phyloP scores from a whole-genome alignment of 2,797 vertebrate species.

The Rallus crepitans region DNA sequence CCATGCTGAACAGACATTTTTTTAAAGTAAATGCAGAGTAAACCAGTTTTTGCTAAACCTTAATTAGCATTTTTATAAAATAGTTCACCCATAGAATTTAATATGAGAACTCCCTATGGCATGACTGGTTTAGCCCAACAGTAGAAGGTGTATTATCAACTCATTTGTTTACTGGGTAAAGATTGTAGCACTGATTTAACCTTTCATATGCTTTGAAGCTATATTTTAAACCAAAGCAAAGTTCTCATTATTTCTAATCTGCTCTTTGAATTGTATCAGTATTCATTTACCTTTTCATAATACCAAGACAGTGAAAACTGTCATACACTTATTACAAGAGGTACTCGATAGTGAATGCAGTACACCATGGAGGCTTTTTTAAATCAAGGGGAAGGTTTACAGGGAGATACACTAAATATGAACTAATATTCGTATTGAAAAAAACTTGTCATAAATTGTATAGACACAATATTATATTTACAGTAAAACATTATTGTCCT shows the following conservation, averaged over 20 bases:
- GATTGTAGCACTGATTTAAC: background rate
- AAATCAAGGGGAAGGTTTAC: background rate
- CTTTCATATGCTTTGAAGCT: background rate
- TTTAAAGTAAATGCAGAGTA: conserved; percentile 49
- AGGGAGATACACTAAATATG: background rate
- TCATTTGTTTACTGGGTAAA: background rate
- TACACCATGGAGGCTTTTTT: background rate
- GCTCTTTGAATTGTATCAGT: background rate
- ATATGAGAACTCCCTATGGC: background rate
- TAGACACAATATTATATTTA: background rate
- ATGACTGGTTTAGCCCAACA: background rate
- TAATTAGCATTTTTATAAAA: conserved; percentile 63
- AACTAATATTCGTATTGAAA: background rate
- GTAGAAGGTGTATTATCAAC: background rate
- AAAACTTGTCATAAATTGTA: background rate
- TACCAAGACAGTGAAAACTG: background rate
- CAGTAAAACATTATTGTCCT: background rate
- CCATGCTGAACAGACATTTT: conserved; percentile 64
- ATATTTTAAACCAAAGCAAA: background rate
- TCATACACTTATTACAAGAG: background rate
- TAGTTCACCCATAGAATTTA: conserved; percentile 28
- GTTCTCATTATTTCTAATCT: background rate
- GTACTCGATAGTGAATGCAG: background rate
- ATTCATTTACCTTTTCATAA: background rate
- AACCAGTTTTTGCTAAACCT: conserved; percentile 52